These are phyloP conservation scores for Hedychridium roseum DNA, from an alignment of 2,888 invertebrate species.

Conservation along the genomic window DNA sequence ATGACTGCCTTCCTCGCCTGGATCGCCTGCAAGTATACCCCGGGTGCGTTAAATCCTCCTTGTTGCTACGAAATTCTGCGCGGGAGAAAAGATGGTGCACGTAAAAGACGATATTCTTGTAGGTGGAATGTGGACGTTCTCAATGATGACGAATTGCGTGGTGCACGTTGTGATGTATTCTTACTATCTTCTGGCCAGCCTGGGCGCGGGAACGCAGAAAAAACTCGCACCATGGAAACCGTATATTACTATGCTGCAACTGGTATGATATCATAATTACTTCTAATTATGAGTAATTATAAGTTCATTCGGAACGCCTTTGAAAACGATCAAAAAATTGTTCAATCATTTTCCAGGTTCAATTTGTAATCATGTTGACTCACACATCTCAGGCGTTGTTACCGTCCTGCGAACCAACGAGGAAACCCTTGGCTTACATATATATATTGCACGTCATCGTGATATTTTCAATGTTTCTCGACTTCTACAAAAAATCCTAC, in stretches of 20 bases:
- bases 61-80: slow-evolving; percentile 4
- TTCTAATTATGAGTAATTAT: not conserved
- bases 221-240: slow-evolving; percentile 70
- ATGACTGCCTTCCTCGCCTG: slow-evolving; percentile 70
- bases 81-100: not conserved
- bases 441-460: slow-evolving; percentile 71
- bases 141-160: slow-evolving; percentile 72
- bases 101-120: slow-evolving; percentile 32
- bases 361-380: slow-evolving; percentile 72
- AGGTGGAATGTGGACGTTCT: slow-evolving; percentile 75
- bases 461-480: slow-evolving; percentile 76
- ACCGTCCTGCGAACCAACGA: slow-evolving; percentile 68
- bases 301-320: not conserved
- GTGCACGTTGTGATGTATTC: slow-evolving; percentile 82
- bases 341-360: slow-evolving; percentile 66
- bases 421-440: slow-evolving; percentile 65
- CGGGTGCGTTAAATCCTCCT: slow-evolving; percentile 67
- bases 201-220: slow-evolving; percentile 69
- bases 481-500: slow-evolving; percentile 74
- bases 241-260: slow-evolving; percentile 70
- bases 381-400: slow-evolving; percentile 68
- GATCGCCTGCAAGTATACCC: slow-evolving; percentile 70
- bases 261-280: slow-evolving; percentile 69
- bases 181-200: slow-evolving; percentile 75
- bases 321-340: not conserved